Evolutionary conservation across 2,113 vertebrate species (phyloP), one percentile per base, ranked within the genome.

Genomic region (Oryzias javanicus): DNA sequence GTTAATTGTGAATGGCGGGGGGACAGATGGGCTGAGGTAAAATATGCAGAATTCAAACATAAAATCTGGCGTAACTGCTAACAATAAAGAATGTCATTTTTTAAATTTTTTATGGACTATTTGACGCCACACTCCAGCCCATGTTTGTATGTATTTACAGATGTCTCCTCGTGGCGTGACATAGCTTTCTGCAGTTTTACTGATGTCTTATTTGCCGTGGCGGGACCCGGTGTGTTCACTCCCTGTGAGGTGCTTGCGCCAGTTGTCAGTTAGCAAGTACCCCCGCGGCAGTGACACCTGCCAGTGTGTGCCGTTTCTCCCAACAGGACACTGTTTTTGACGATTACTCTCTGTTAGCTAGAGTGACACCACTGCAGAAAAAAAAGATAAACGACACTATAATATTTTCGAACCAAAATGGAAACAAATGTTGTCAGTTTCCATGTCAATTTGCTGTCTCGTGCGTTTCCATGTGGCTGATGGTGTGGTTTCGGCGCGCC

Each of bases 181-280:
- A 35, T 35, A 10, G 40, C 29, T 63, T 70, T 50, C 4, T 19
- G 64, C 70, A 50, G 59, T 83, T 84, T 62, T 20, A 27, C 55
- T 76, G 74, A 79, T 81, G 71, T 86, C 81, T 86, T 88, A 88
- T 89, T 86, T 81, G 69, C 55, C 45, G 50, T 86, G 87, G 85
- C 84, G 81, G 84, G 72, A 80, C 82, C 84, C 80, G 81, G 70
- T 81, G 74, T 72, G 79, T 79, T 88, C 42, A 73, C 83, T 82
- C 73, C 58, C 72, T 80, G 82, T 74, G 69, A 79, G 72, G 80
- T 64, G 58, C 63, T 76, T 63, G 57, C 74, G 79, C 78, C 81
- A 79, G 87, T 88, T 85, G 78, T 80, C 84, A 71, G 78, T 62
- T 55, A 73, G 74, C 76, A 24, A 67, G 77, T 55, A 55, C 61